Conservation (phyloP, 2,113 vertebrate genomes). For the Menidia beryllina region DNA sequence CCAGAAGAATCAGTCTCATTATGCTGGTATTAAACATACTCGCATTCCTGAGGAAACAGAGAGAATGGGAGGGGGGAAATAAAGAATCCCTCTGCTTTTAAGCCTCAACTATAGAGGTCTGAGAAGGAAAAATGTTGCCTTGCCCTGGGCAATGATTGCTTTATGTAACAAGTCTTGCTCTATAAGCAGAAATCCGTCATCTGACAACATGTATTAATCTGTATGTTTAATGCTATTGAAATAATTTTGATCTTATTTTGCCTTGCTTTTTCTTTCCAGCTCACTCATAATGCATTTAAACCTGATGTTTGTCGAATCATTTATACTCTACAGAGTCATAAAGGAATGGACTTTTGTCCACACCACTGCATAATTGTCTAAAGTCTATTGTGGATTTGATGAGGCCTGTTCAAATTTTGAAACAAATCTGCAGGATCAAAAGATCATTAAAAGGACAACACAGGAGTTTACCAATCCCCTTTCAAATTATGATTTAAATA, state of each 20-base stretch:
- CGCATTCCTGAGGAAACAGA: constrained; percentile 24
- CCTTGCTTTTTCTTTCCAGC: neutral
- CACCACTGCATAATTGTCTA: no score
- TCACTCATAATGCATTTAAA: neutral
- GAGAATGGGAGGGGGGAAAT: neutral
- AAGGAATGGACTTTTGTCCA: no score
- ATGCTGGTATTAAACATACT: constrained; percentile 56
- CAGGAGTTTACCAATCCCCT: neutral
- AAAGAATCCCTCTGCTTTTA: constrained; percentile 25
- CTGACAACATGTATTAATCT: constrained; percentile 22
- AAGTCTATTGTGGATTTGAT: neutral
- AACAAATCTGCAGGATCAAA: neutral
- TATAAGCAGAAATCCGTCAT: constrained; percentile 1
- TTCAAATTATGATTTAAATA: neutral
- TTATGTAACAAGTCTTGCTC: constrained; percentile 4
- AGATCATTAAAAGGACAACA: no score
- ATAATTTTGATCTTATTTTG: neutral
- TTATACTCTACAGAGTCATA: neutral
- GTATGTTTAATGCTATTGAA: neutral
- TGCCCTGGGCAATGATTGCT: constrained; percentile 16
- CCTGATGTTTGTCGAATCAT: neutral
- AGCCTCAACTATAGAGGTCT: constrained; percentile 30
- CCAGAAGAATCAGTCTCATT: constrained; percentile 49
- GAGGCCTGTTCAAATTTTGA: neutral
- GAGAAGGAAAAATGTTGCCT: constrained; percentile 29